A percentile compares a stretch with the other conserved stretches of the same genome.
Evolutionary conservation across 2,888 invertebrate genomes (phyloP).

Genomic region (Amphipyra berbera): DNA sequence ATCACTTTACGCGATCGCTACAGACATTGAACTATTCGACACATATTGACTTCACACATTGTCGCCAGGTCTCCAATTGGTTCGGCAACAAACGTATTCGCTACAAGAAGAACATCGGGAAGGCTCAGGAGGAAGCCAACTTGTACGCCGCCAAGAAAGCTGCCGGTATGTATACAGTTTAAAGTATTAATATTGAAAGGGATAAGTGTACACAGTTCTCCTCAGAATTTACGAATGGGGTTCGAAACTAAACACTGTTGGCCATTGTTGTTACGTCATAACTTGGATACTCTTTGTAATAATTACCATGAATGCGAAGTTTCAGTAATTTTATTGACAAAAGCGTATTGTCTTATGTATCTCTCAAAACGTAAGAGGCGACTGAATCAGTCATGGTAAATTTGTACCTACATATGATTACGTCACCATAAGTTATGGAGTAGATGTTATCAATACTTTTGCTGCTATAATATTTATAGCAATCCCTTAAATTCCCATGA

Average conservation of each 20-base stretch:
- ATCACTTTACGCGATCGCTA: no score
- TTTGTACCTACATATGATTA: no score
- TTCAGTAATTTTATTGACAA: background rate
- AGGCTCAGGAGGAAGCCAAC: constrained; percentile 99
- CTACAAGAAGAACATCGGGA: constrained; percentile 99
- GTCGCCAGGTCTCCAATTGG: constrained; percentile 98
- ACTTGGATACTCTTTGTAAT: background rate
- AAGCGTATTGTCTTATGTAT: background rate
- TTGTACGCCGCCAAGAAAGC: constrained; percentile 99
- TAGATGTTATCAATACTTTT: no score
- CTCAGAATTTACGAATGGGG: background rate
- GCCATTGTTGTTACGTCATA: background rate
- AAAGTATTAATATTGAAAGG: constrained; percentile 32
- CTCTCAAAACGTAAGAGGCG: background rate
- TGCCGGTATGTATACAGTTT: constrained; percentile 90
- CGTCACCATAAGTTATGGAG: no score
- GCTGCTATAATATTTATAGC: no score
- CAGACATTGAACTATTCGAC: no score
- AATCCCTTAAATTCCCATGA: no score
- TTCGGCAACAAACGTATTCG: constrained; percentile 99
- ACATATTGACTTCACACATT: background rate
- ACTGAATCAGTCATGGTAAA: background rate
- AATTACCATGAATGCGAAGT: background rate
- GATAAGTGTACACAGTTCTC: background rate
- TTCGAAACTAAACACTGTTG: background rate